Evolutionary conservation across 2,888 invertebrate genomes (phyloP).

Genomic region (Trichacis sp.): DNA sequence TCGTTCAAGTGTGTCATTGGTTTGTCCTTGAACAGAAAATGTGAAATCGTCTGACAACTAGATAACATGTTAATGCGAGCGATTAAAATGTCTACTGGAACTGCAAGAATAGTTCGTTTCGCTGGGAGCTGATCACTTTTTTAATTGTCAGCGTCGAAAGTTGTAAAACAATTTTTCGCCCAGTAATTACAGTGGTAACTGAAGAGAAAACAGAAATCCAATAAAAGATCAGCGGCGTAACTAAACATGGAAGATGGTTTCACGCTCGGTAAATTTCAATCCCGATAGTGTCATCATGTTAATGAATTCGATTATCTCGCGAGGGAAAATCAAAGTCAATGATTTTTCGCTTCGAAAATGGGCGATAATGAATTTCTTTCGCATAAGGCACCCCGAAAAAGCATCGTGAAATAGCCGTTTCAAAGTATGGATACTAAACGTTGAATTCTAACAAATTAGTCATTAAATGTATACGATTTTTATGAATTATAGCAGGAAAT

Average conservation of each 20-base stretch:
- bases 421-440: no score
- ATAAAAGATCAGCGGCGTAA: background rate
- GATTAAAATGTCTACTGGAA: background rate
- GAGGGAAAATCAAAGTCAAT: background rate
- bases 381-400: no score
- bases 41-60: constrained; percentile 33
- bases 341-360: no score
- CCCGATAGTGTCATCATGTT: background rate
- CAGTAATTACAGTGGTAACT: background rate
- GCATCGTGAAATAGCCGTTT: no score
- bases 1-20: constrained; percentile 38
- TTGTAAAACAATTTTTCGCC: constrained; percentile 5
- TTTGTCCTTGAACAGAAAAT: constrained; percentile 39
- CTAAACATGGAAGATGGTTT: background rate
- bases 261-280: constrained; percentile 4
- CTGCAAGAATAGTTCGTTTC: background rate
- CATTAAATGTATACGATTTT: no score
- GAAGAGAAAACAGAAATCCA: background rate
- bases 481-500: no score
- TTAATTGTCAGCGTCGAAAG: background rate
- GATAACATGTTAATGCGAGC: constrained; percentile 16
- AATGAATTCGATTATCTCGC: background rate
- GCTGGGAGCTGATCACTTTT: no score
- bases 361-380: no score
- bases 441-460: no score